Evolutionary conservation across 2,797 vertebrate species (phyloP).

Genomic region (Astyanax mexicanus): DNA sequence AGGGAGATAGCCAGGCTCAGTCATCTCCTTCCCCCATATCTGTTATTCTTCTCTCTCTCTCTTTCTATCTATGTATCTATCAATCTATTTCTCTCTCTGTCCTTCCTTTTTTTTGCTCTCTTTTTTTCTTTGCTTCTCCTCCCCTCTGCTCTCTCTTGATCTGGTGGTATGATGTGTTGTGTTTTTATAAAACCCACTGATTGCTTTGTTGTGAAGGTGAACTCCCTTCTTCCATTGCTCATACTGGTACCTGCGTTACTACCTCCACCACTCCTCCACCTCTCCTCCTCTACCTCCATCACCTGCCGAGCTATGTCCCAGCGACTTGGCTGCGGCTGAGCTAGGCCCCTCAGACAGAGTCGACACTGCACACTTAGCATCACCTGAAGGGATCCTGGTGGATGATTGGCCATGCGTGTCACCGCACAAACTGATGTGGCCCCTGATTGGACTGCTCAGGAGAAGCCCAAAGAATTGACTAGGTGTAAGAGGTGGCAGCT

Average conservation of each 20-base stretch:
- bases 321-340: constrained; percentile 78
- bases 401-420: constrained; percentile 53
- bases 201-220: constrained; percentile 90
- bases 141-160: constrained; percentile 57
- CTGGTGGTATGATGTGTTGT: constrained; percentile 84
- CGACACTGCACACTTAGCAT: constrained; percentile 68
- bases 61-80: constrained; percentile 59
- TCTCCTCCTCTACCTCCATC: constrained; percentile 79
- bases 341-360: constrained; percentile 78
- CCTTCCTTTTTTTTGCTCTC: constrained; percentile 61
- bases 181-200: constrained; percentile 82
- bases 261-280: constrained; percentile 77
- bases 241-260: constrained; percentile 84
- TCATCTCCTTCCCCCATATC: constrained; percentile 21
- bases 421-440: constrained; percentile 54
- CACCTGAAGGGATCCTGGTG: constrained; percentile 52
- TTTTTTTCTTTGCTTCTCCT: constrained; percentile 41
- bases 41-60: constrained; percentile 54
- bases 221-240: constrained; percentile 87
- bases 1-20: constrained; percentile 68
- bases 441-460: constrained; percentile 62
- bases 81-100: constrained; percentile 55
- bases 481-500: constrained; percentile 50
- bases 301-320: constrained; percentile 80
- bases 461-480: constrained; percentile 50